These are phyloP conservation scores for Papilio aristodemus DNA, from an alignment of 1,140 invertebrate genomes.

Conservation along the genomic window DNA sequence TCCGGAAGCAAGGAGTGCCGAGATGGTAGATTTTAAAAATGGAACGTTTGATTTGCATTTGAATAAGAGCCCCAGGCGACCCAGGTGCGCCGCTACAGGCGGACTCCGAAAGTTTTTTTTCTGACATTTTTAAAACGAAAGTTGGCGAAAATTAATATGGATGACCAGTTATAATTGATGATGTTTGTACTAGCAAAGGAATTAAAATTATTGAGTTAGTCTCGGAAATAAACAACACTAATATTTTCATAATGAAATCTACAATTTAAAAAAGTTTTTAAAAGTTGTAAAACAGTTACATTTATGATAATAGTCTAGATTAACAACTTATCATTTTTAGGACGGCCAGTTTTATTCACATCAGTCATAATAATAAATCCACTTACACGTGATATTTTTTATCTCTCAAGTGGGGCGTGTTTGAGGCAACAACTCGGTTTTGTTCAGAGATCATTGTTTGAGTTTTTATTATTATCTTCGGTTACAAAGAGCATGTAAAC, in stretches of 20 bases:
- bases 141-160: conserved; percentile 71
- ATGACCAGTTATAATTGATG: conserved; percentile 68
- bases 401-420: conserved; percentile 63
- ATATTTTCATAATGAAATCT: neutral
- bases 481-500: conserved; percentile 75
- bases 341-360: neutral
- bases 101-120: conserved; percentile 52
- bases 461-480: conserved; percentile 69
- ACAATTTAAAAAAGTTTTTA: no score
- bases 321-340: neutral
- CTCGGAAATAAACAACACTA: neutral
- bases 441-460: conserved; percentile 68
- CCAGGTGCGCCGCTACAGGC: conserved; percentile 75
- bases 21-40: conserved; percentile 80
- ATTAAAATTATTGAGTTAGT: conserved; percentile 46
- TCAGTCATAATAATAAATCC: conserved; percentile 48
- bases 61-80: conserved; percentile 78
- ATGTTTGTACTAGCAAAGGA: conserved; percentile 62
- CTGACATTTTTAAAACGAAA: conserved; percentile 37
- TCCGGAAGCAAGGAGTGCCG: conserved; percentile 75
- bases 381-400: conserved; percentile 64
- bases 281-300: no score
- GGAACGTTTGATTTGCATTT: conserved; percentile 81
- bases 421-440: conserved; percentile 57
- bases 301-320: no score